Conservation (phyloP, 2,797 vertebrate genomes). For the Loriculus beryllinus region DNA sequence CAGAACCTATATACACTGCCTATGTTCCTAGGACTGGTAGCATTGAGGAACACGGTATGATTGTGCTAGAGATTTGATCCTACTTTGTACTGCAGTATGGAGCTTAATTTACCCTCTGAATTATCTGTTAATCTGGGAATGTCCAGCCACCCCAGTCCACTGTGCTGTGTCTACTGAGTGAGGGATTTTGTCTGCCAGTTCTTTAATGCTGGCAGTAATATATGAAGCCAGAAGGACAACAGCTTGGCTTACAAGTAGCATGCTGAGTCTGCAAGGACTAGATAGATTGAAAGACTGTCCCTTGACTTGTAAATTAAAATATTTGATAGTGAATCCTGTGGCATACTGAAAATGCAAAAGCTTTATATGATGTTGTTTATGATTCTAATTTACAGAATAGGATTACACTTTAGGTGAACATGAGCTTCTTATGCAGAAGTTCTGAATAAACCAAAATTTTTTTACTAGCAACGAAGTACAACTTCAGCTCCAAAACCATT, state of each 20-base stretch:
- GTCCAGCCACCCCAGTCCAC: background rate
- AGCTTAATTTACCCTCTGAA: background rate
- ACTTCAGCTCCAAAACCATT: background rate
- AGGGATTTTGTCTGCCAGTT: background rate
- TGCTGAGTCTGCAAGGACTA: conserved; percentile 37
- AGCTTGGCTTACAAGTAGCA: conserved; percentile 32
- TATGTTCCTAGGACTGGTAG: background rate
- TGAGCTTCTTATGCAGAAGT: background rate
- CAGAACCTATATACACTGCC: fast-evolving
- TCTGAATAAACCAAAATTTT: background rate
- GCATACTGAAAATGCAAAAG: background rate
- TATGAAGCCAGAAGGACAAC: conserved; percentile 37
- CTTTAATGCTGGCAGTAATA: background rate
- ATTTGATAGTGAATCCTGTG: background rate
- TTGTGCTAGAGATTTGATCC: background rate
- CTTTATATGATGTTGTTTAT: background rate
- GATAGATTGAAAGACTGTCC: conserved; percentile 20
- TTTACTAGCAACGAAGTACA: background rate
- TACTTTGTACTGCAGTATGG: background rate
- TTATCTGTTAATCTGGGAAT: background rate
- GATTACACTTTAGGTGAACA: background rate
- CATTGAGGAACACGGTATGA: background rate
- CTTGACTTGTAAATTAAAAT: conserved; percentile 38
- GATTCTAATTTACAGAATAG: background rate
- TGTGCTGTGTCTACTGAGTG: background rate